phyloP scores from a whole-genome alignment of 2,113 vertebrate genomes.

The Hiodon tergisus region DNA sequence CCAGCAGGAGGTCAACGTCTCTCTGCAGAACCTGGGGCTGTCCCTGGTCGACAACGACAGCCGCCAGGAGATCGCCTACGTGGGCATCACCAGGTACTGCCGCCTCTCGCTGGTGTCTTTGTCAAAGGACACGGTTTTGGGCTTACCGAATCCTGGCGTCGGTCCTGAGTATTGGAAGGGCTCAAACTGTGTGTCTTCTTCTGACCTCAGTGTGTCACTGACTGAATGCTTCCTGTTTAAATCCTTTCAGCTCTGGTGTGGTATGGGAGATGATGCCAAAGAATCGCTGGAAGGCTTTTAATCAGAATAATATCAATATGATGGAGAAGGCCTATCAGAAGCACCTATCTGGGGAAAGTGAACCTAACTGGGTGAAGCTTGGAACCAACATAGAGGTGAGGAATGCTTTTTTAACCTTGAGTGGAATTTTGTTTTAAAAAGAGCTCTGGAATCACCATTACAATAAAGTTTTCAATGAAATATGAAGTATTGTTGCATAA shows the following conservation, averaged over 20 bases:
- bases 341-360: constrained; percentile 42
- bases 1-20: constrained; percentile 79
- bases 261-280: constrained; percentile 89
- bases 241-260: constrained; percentile 75
- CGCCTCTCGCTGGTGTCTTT: background rate
- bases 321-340: constrained; percentile 82
- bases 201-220: background rate
- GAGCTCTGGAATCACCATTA: background rate
- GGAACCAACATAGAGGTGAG: constrained; percentile 79
- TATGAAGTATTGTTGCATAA: too few relatives aligned
- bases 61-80: constrained; percentile 85
- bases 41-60: constrained; percentile 83
- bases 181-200: background rate
- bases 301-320: constrained; percentile 81
- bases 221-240: background rate
- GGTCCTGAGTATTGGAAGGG: background rate
- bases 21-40: constrained; percentile 85
- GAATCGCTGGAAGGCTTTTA: constrained; percentile 89
- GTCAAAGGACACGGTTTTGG: background rate
- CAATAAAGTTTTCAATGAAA: too few relatives aligned
- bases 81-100: constrained; percentile 88
- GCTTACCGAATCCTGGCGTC: background rate
- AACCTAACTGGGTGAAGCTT: constrained; percentile 70
- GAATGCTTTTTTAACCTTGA: background rate
- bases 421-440: background rate